Conservation (phyloP, 2,888 invertebrate genomes). For the Scrobipalpa atriplicella region DNA sequence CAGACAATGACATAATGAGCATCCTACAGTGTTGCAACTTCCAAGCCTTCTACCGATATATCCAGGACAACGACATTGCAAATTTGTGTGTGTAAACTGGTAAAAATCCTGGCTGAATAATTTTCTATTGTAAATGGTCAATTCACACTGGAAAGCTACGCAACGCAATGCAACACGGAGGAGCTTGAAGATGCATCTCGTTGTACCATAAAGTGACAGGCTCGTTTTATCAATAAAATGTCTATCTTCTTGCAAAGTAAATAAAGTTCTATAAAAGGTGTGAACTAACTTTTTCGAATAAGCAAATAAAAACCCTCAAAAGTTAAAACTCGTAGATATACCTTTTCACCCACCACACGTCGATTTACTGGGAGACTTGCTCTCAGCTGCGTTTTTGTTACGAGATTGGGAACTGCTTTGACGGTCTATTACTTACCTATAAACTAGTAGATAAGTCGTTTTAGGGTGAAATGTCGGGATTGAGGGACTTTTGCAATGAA, state of each 20-base stretch:
- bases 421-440: slow-evolving; percentile 24
- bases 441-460: slow-evolving; percentile 7
- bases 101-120: no score
- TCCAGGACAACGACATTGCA: no score
- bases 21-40: no score
- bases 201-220: no score
- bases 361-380: slow-evolving; percentile 15
- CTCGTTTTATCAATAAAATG: no score
- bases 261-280: neutral
- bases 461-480: slow-evolving; percentile 12
- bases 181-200: no score
- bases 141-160: no score
- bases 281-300: neutral
- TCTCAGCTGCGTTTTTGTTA: slow-evolving; percentile 25
- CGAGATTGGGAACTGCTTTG: slow-evolving; percentile 24
- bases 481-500: slow-evolving; percentile 10
- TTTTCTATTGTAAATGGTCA: neutral
- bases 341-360: neutral
- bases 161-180: no score
- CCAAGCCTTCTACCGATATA: no score
- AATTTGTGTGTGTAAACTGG: no score
- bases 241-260: neutral
- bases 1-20: no score
- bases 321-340: neutral
- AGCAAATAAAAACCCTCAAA: no score